Conservation (phyloP, 2,888 invertebrate genomes). For the Hyppa rectilinea region DNA sequence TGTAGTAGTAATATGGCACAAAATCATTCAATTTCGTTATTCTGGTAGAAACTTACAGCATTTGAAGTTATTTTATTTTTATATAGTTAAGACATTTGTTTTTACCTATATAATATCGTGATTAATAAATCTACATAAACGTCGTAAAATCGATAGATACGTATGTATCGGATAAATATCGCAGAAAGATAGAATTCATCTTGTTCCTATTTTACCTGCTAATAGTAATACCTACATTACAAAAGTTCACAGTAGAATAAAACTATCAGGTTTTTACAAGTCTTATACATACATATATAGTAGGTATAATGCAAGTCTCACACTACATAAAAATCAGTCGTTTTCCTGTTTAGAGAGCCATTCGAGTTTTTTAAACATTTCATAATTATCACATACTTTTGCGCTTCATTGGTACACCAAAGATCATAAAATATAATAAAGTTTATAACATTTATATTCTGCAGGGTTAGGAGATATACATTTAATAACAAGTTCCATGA, state of each 20-base stretch:
- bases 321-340: constrained; percentile 51
- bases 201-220: neutral
- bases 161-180: constrained; percentile 10
- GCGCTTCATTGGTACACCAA: neutral
- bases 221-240: neutral
- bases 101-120: neutral
- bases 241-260: neutral
- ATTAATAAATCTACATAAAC: neutral
- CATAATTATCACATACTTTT: constrained; percentile 29
- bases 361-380: constrained; percentile 1
- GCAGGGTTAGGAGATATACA: neutral
- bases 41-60: too few relatives aligned
- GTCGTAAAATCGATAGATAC: neutral
- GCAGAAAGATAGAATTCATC: constrained; percentile 12
- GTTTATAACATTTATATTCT: constrained; percentile 10
- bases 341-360: constrained; percentile 1
- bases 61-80: constrained; percentile 4
- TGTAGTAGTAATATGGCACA: constrained; percentile 22
- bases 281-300: neutral
- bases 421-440: constrained; percentile 4
- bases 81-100: neutral
- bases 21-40: neutral
- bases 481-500: constrained; percentile 17
- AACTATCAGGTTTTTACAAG: neutral
- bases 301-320: neutral